phyloP scores from a whole-genome alignment of 2,113 vertebrate species.

The Tyrannus savana region DNA sequence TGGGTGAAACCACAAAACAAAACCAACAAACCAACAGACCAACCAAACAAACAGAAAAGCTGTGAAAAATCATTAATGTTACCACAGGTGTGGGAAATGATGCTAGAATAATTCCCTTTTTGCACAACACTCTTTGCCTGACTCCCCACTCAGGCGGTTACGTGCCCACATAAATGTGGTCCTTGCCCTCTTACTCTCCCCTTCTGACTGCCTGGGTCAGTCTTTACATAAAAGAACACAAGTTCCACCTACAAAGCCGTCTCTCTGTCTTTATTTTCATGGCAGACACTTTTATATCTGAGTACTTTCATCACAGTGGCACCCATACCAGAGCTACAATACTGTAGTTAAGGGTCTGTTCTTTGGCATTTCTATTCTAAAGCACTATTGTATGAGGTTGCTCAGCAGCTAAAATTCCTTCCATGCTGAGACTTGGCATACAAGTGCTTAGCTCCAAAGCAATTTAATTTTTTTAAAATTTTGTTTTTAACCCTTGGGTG shows the following conservation, averaged over 20 bases:
- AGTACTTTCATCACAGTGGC: slow-evolving; percentile 74
- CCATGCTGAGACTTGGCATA: slow-evolving; percentile 72
- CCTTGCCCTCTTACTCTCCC: slow-evolving; percentile 67
- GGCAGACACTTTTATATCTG: slow-evolving; percentile 74
- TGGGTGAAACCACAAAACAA: background rate
- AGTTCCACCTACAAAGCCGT: slow-evolving; percentile 72
- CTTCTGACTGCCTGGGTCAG: slow-evolving; percentile 69
- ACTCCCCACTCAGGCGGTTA: slow-evolving; percentile 11
- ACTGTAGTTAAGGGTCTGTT: slow-evolving; percentile 74
- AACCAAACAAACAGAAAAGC: background rate
- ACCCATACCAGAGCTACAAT: slow-evolving; percentile 72
- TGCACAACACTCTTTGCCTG: slow-evolving; percentile 42
- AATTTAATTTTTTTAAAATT: slow-evolving; percentile 65
- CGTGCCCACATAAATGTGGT: slow-evolving; percentile 63
- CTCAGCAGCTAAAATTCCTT: slow-evolving; percentile 73
- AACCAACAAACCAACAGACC: background rate
- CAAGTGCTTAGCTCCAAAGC: slow-evolving; percentile 58
- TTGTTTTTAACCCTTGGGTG: slow-evolving; percentile 30
- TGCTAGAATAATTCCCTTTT: slow-evolving; percentile 47
- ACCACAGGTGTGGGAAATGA: slow-evolving; percentile 66
- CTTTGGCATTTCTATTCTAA: slow-evolving; percentile 71
- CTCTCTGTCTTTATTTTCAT: slow-evolving; percentile 72
- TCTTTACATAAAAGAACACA: slow-evolving; percentile 65
- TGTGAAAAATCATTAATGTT: slow-evolving; percentile 33
- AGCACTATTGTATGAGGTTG: slow-evolving; percentile 72